Evolutionary conservation across 2,888 invertebrate genomes (phyloP).

Genomic region (Harpalus rufipes): DNA sequence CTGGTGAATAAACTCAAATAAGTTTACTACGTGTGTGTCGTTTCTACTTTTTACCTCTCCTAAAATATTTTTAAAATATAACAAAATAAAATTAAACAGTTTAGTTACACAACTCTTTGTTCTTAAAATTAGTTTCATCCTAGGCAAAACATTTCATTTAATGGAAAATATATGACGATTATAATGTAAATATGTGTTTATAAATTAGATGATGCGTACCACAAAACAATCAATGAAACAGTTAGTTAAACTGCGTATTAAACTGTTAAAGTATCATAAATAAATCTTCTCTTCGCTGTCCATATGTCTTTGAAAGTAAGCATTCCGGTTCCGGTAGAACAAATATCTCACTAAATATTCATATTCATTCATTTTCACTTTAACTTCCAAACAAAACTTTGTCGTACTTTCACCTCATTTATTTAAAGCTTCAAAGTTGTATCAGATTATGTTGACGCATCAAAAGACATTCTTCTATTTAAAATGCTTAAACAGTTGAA

Average conservation of each 20-base stretch:
- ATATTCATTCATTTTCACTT: too few relatives aligned
- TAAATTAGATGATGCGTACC: too few relatives aligned
- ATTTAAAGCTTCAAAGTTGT: conserved; percentile 30
- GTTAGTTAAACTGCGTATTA: background rate
- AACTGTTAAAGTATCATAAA: background rate
- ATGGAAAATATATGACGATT: too few relatives aligned
- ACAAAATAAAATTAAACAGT: too few relatives aligned
- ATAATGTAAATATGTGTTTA: too few relatives aligned
- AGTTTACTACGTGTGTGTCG: too few relatives aligned
- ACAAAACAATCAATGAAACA: background rate
- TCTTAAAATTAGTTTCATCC: too few relatives aligned
- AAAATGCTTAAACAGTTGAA: background rate
- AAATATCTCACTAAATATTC: background rate
- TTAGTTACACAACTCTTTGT: too few relatives aligned
- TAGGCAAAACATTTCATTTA: too few relatives aligned
- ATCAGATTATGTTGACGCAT: conserved; percentile 28
- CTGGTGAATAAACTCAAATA: too few relatives aligned
- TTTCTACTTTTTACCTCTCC: too few relatives aligned
- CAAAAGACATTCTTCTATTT: background rate
- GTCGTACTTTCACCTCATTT: conserved; percentile 42
- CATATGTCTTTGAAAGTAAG: conserved; percentile 1
- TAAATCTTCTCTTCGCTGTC: background rate
- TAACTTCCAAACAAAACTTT: background rate
- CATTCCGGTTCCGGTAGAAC: background rate
- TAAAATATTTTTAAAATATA: too few relatives aligned